Evolutionary conservation across 2,888 invertebrate species (phyloP).

Genomic region (Synanthedon vespiformis): DNA sequence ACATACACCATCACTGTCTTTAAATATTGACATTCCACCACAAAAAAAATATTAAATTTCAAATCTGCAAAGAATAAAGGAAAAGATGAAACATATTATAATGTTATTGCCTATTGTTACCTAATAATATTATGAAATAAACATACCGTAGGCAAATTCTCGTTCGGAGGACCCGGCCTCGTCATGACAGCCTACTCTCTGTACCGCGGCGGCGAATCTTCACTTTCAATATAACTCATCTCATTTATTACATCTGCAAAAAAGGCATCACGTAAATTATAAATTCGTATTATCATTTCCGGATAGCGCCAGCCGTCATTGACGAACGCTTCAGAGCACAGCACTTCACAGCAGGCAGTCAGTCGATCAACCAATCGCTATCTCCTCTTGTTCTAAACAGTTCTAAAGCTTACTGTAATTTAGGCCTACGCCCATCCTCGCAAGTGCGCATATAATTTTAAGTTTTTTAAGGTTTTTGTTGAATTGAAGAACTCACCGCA

Average conservation of each 20-base stretch:
- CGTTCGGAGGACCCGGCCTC: slow-evolving; percentile 77
- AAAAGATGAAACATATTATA: not conserved
- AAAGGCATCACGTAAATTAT: not conserved
- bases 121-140: not conserved
- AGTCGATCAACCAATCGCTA: not conserved
- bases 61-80: slow-evolving; percentile 23
- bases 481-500: slow-evolving; percentile 25
- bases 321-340: too few relatives aligned
- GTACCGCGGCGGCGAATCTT: slow-evolving; percentile 7
- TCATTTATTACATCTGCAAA: slow-evolving; percentile 46
- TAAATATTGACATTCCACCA: slow-evolving; percentile 50
- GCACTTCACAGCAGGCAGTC: too few relatives aligned
- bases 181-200: slow-evolving; percentile 35
- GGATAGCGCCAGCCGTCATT: too few relatives aligned
- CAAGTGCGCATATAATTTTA: not conserved
- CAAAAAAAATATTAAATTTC: slow-evolving; percentile 15
- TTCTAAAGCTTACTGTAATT: not conserved
- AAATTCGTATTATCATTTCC: not conserved
- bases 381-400: not conserved
- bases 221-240: slow-evolving; percentile 9
- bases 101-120: not conserved
- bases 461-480: not conserved
- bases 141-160: slow-evolving; percentile 74
- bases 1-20: slow-evolving; percentile 59
- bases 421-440: not conserved